Percentiles rank a stretch among this genome's conserved stretches.
Evolutionary conservation across 2,113 vertebrate species (phyloP).

Genomic region (Onychostruthus taczanowskii): DNA sequence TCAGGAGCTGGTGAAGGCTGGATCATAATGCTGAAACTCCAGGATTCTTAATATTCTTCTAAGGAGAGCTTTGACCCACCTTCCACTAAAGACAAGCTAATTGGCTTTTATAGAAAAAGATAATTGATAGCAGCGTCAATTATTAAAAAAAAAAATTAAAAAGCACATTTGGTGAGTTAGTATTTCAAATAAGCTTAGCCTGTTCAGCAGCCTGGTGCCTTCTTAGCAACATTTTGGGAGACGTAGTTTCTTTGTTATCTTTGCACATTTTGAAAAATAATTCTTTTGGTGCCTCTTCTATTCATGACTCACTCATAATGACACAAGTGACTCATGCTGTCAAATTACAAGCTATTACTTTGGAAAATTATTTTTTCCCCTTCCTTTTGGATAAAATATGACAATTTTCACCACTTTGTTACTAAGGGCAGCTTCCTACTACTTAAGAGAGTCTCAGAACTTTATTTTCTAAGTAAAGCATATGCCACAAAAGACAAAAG

Average conservation of each 20-base stretch:
- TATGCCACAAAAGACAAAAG: background rate
- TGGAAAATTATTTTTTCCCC: background rate
- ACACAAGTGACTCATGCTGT: conserved; percentile 52
- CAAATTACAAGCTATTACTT: conserved; percentile 37
- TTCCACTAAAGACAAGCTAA: background rate
- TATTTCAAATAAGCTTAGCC: background rate
- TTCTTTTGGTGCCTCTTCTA: conserved; percentile 11
- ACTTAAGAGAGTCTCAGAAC: background rate
- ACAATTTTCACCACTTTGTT: conserved; percentile 21
- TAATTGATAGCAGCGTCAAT: background rate
- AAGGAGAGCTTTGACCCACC: background rate
- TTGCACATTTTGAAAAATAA: conserved; percentile 3
- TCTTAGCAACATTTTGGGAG: background rate
- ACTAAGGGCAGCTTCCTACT: background rate
- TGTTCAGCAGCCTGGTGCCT: background rate
- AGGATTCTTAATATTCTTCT: background rate
- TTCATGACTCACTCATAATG: conserved; percentile 46
- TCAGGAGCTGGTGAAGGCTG: background rate
- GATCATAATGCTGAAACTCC: background rate
- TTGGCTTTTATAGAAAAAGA: background rate
- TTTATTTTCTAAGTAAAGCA: background rate
- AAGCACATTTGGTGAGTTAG: background rate
- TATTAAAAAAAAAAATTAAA: background rate
- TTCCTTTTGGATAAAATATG: conserved; percentile 9
- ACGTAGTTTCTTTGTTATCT: background rate